A percentile compares a stretch with the other conserved stretches of the same genome.
phyloP scores from a whole-genome alignment of 1,140 invertebrate genomes.

The Acromyrmex echinatior region DNA sequence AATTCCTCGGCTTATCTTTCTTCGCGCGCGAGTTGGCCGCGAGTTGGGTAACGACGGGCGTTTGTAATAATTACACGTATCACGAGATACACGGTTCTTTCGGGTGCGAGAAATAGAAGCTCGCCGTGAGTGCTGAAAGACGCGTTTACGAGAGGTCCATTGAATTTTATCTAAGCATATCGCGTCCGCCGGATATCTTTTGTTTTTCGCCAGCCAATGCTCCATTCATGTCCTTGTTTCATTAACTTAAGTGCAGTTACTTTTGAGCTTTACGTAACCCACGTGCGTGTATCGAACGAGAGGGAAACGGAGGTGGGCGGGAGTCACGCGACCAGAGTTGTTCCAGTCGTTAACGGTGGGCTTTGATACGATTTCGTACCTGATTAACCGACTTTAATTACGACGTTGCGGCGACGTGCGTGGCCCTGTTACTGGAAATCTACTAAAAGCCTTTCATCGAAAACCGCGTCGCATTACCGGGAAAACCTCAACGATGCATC shows the following conservation, averaged over 20 bases:
- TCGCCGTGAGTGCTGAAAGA: slow-evolving; percentile 10
- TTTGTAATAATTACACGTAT: background rate
- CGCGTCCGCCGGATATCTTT: slow-evolving; percentile 29
- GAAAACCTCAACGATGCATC: background rate
- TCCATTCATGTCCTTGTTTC: slow-evolving; percentile 41
- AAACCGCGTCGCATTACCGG: background rate
- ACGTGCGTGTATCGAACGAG: slow-evolving; percentile 42
- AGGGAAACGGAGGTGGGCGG: slow-evolving; percentile 3
- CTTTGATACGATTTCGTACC: slow-evolving; percentile 68
- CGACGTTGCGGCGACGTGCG: slow-evolving; percentile 44
- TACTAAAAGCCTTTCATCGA: background rate
- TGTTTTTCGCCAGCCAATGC: slow-evolving; percentile 24
- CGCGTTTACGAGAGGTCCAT: slow-evolving; percentile 8
- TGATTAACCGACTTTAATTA: slow-evolving; percentile 71
- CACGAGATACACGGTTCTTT: slow-evolving; percentile 1
- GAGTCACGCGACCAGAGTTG: slow-evolving; percentile 67
- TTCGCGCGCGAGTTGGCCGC: background rate
- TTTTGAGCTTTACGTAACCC: slow-evolving; percentile 30
- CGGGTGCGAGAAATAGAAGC: background rate
- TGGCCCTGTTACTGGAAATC: slow-evolving; percentile 34
- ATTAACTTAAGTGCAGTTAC: slow-evolving; percentile 68
- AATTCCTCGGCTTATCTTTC: slow-evolving; percentile 32
- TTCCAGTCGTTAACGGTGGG: slow-evolving; percentile 52
- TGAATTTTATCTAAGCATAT: slow-evolving; percentile 31
- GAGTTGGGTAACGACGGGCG: background rate